These are phyloP conservation scores for Parazoanthus atlanticus DNA, from an alignment of 92 coral and sea anemone genomes.

Conservation along the genomic window DNA sequence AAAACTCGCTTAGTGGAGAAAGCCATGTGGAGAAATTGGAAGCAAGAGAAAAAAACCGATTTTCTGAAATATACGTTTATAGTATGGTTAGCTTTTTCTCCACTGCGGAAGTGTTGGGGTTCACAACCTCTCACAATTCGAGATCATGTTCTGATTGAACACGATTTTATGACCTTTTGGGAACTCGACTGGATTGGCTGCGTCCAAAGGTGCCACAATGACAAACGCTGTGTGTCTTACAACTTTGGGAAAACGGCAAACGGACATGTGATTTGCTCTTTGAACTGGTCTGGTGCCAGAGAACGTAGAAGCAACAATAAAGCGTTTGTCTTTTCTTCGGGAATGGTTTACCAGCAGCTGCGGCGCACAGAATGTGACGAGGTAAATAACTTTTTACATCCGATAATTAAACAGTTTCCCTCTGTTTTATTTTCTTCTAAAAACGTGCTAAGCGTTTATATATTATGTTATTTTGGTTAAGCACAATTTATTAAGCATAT, in stretches of 20 bases:
- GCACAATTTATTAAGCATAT: too few species aligned
- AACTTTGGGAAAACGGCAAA: conserved; percentile 5
- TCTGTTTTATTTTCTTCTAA: too few species aligned
- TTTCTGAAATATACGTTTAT: not conserved
- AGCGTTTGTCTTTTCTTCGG: not conserved
- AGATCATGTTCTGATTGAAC: not conserved
- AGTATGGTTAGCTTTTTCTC: not conserved
- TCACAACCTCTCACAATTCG: not conserved
- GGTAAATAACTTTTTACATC: not conserved
- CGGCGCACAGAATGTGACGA: not conserved
- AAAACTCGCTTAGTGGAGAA: not conserved
- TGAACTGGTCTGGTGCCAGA: not conserved
- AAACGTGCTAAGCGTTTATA: too few species aligned
- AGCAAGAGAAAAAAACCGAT: not conserved
- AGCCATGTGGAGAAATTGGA: not conserved
- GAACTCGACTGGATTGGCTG: conserved; percentile 1
- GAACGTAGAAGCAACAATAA: not conserved
- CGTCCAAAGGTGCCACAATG: conserved; percentile 8
- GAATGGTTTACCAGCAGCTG: conserved; percentile 26
- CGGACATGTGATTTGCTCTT: not conserved
- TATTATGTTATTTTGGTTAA: too few species aligned
- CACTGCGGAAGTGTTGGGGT: not conserved
- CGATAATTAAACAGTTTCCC: not conserved
- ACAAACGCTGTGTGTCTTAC: not conserved
- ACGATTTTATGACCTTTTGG: not conserved